A percentile compares a stretch with the other conserved stretches of the same genome.
Evolutionary conservation across 2,113 vertebrate genomes (phyloP).

Genomic region (Ammospiza nelsoni): DNA sequence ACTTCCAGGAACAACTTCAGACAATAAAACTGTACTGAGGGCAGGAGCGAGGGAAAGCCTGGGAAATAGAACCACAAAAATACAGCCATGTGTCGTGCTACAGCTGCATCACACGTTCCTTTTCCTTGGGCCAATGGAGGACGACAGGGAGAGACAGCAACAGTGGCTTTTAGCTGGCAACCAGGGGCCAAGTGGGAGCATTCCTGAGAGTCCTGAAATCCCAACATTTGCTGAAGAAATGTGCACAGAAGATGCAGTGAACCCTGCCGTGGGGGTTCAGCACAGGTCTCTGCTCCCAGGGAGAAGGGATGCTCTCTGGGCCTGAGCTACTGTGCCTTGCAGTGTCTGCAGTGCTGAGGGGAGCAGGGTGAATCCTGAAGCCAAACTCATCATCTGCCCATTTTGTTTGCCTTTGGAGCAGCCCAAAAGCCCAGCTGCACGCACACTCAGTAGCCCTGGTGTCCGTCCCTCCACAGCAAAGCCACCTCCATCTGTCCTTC

Average conservation of each 20-base stretch:
- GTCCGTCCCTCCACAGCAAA: neutral
- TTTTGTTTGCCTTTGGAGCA: neutral
- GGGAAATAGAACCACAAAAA: neutral
- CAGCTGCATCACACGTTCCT: neutral
- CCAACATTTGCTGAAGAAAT: neutral
- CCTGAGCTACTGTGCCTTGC: neutral
- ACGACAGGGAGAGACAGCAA: neutral
- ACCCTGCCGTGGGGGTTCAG: neutral
- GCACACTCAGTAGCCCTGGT: rapidly evolving
- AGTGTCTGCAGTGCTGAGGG: neutral
- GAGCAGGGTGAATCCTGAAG: neutral
- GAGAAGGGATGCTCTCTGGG: neutral
- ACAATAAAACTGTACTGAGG: neutral
- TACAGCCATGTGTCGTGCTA: neutral
- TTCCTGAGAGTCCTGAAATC: neutral
- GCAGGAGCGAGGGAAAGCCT: neutral
- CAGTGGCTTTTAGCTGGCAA: neutral
- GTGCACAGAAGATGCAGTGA: neutral
- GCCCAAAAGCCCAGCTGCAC: neutral
- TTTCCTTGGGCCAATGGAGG: neutral
- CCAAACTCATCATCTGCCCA: neutral
- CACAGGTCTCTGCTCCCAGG: neutral
- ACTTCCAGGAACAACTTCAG: neutral
- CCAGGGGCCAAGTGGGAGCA: neutral
- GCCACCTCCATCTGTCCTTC: neutral